phyloP scores from a whole-genome alignment of 2,113 vertebrate genomes.

The Aptenodytes patagonicus region DNA sequence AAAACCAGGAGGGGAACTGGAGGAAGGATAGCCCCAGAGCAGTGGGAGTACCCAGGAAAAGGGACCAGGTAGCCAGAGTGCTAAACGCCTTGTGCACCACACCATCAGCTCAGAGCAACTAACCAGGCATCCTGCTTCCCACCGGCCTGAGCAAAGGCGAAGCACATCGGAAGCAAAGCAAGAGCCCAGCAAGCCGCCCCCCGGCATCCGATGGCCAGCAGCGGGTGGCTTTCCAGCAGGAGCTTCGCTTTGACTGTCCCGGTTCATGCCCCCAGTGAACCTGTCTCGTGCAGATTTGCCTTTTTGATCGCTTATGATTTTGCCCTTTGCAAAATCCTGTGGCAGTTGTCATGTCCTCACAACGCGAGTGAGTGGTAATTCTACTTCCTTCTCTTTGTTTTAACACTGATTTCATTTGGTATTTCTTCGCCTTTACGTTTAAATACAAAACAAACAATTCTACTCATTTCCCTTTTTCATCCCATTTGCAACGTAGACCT shows the following conservation, averaged over 20 bases:
- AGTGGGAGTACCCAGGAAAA: background rate
- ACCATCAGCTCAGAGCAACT: accelerated
- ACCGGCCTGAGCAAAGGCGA: accelerated
- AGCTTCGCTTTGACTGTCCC: accelerated
- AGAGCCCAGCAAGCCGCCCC: background rate
- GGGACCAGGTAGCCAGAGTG: background rate
- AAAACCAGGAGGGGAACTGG: background rate
- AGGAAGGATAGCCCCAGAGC: background rate
- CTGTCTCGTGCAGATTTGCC: background rate
- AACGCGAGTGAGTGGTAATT: accelerated
- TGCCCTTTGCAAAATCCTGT: background rate
- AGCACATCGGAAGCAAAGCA: background rate
- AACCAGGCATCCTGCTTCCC: no score
- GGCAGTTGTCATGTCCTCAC: background rate
- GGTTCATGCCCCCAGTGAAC: accelerated
- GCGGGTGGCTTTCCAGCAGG: background rate
- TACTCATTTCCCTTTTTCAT: background rate
- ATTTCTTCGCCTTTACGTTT: background rate
- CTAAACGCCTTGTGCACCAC: background rate
- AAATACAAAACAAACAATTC: background rate
- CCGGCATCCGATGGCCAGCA: accelerated
- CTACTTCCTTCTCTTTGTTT: background rate
- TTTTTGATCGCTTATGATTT: background rate
- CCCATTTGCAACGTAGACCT: background rate
- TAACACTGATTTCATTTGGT: background rate